Base-by-base conservation (phyloP, 2,797 vertebrate genomes). In the Vireo griseus region DNA sequence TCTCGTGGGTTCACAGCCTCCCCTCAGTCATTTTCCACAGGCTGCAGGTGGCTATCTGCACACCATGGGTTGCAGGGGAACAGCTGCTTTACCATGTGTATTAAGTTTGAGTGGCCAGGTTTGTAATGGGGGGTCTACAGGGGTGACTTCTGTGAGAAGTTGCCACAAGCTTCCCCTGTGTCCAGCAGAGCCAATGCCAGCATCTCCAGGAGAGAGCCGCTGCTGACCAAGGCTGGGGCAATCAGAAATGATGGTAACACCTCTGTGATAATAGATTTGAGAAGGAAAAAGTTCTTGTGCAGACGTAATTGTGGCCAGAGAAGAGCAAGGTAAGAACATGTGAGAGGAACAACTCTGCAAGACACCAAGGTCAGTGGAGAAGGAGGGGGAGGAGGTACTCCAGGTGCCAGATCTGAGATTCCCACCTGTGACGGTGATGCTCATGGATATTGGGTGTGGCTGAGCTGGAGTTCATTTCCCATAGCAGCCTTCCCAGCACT, bases 321-420 rank as follows among this genome's bases (percentile, higher is more conserved):
- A 68, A 47, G 33, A 45, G 47, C 5, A 19, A 28, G 33, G 10
- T 61, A 47, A 45, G 33, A 85, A 67, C 25, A 9, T 7, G 28
- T 11, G 16, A 85, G n/a, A 85, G 37, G n/a, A 59, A 45, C n/a
- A 45, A 11, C 24, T 44, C 71, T 29, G 24, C 47, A 61, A 33
- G 39, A 61, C 33, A 76, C 11, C 16, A 20, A 52, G 33, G 40
- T 2, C 16, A 33, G 13, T 17, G 54, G 15, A 2, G 4, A 39
- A 52, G 54, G n/a, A 52, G 15, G 5, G 11, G 9, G 6, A 67
- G 24, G n/a, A 59, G 18, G 16, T 9, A 37, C 15, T 28, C 10
- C 54, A 51, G 54, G 26, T 10, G 6, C 10, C 0, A 0, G 37
- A 39, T 16, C 26, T 0, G 2, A 75, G 28, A 39, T 33, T 59